Conservation (phyloP, 2,888 invertebrate species). For the Abrostola triplasia region DNA sequence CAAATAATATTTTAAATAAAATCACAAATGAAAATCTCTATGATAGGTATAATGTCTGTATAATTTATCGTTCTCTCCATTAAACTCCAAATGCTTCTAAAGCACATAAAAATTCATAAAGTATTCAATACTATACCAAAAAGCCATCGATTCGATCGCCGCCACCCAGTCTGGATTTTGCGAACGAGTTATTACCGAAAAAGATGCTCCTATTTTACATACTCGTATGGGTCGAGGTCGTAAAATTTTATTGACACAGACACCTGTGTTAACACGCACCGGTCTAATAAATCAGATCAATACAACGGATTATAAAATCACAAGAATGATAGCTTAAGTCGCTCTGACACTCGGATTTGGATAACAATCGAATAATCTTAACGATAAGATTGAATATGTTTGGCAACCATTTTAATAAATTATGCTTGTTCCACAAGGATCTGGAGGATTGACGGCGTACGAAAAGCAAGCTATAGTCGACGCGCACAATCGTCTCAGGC, state of each 20-base stretch:
- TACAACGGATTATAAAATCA: conserved; percentile 71
- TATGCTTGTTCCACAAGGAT: conserved; percentile 78
- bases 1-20: conserved; percentile 13
- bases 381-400: conserved; percentile 5
- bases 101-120: conserved; percentile 43
- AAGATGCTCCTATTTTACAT: conserved; percentile 76
- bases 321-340: conserved; percentile 55
- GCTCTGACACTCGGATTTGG: conserved; percentile 62
- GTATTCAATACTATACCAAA: conserved; percentile 45
- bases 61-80: conserved; percentile 29
- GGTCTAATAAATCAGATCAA: conserved; percentile 78
- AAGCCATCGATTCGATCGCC: conserved; percentile 72
- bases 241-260: conserved; percentile 84
- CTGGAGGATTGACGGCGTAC: conserved; percentile 90
- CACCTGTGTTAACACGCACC: conserved; percentile 80
- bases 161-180: conserved; percentile 84
- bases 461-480: conserved; percentile 93
- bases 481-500: conserved; percentile 94
- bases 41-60: conserved; percentile 16
- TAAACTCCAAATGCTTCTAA: conserved; percentile 31
- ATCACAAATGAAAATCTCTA: conserved; percentile 17
- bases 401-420: conserved; percentile 11
- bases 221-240: conserved; percentile 77
- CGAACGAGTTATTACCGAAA: conserved; percentile 72
- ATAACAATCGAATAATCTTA: conserved; percentile 13